Percentiles rank a stretch among this genome's conserved stretches.
Conservation (phyloP, 2,113 vertebrate species). For the Gavialis gangeticus region DNA sequence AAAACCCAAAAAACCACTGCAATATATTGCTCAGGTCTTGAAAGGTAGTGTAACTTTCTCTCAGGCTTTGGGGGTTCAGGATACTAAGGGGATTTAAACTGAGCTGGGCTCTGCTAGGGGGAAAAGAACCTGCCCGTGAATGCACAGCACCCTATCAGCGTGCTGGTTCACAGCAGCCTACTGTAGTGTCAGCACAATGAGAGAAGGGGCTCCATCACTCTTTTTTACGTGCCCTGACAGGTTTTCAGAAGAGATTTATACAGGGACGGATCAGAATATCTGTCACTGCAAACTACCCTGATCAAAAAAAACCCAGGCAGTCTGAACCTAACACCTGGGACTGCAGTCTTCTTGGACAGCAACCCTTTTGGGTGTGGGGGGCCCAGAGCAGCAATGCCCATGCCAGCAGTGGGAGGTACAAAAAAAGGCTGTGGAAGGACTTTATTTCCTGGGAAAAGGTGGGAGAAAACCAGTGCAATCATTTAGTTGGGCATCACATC, state of each 20-base stretch:
- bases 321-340: background rate
- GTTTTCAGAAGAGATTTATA: conserved; percentile 73
- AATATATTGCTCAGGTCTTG: background rate
- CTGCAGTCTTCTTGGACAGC: background rate
- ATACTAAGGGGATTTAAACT: background rate
- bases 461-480: background rate
- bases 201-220: conserved; percentile 64
- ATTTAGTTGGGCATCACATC: background rate
- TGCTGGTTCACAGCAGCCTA: background rate
- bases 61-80: background rate
- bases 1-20: no score
- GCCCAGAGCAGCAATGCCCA: accelerated
- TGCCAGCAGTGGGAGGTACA: accelerated
- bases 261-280: conserved; percentile 46
- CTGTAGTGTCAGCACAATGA: conserved; percentile 56
- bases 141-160: no score
- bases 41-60: background rate
- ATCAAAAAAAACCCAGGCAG: conserved; percentile 33
- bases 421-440: background rate
- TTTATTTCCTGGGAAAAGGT: background rate
- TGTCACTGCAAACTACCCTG: conserved; percentile 36
- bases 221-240: conserved; percentile 63
- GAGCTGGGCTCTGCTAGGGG: background rate
- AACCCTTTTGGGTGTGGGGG: accelerated
- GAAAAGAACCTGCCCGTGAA: background rate